Evolutionary conservation across 2,797 vertebrate genomes (phyloP), one percentile per base, ranked within the genome.

Genomic region (Halcyon leucocephala): DNA sequence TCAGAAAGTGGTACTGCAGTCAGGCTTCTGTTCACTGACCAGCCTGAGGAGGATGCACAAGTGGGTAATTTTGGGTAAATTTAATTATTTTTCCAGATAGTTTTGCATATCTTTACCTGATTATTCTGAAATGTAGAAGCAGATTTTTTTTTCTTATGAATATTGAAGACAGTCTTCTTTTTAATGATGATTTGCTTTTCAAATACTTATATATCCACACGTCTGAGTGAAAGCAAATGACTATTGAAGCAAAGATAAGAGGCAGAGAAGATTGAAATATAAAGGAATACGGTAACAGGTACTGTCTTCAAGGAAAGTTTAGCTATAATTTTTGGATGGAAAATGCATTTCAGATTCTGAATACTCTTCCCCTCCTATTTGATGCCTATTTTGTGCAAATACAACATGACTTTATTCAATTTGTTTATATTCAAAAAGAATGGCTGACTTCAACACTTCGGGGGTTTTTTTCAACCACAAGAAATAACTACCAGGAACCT

Each of bases 1-100:
- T 98, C 99, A 89, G 98, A 99, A 95, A 99, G 99, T 66, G 99
- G 99, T 12, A 98, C 98, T 31, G 98, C 98, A 65, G 2, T 82
- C 80, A 24, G 6, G n/a, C 0, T 0, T 25, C 77, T 97, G n/a
- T 35, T 94, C 67, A 89, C 25, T 37, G 93, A 86, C 7, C 29
- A 96, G 2, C 10, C 65, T 20, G 80, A 94, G 14, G 2, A 92
- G 20, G 10, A 55, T 6, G 87, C 92, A 74, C 11, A 91, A 25
- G 98, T 98, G 83, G 16, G 95, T 94, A 39, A 51, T 76, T 28
- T 9, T 1, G 70, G 9, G 6, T 22, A 26, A 14, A 86, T 67
- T 55, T 24, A 33, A 81, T 44, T 83, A 14, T 52, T 52, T 86
- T 87, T 33, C 22, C 72, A 54, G 22, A 14, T 29, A 33, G 20